Conservation (phyloP, 2,113 vertebrate genomes). For the Sterna hirundo region DNA sequence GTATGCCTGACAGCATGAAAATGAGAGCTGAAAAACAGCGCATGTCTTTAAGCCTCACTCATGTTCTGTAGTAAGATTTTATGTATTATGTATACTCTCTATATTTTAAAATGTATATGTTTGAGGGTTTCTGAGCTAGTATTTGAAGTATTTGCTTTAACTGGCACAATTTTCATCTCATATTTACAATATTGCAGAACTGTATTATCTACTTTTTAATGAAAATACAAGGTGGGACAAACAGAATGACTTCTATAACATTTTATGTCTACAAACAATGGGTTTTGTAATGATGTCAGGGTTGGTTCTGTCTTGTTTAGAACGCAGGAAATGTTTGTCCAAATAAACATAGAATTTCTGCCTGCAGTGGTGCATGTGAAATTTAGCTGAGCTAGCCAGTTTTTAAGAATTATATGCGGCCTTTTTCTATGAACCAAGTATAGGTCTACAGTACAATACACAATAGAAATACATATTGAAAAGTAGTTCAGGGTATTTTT, state of each 20-base stretch:
- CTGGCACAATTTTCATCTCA: neutral
- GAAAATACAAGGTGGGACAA: neutral
- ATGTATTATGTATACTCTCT: neutral
- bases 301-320: neutral
- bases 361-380: neutral
- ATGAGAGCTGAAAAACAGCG: neutral
- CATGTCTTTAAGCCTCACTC: neutral
- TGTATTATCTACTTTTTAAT: neutral
- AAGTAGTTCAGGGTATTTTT: neutral
- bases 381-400: neutral
- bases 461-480: neutral
- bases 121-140: neutral
- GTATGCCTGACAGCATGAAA: neutral
- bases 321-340: neutral
- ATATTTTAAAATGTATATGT: neutral
- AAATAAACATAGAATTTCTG: neutral
- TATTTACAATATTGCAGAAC: neutral
- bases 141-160: neutral
- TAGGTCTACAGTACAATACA: neutral
- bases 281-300: neutral
- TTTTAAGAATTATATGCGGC: neutral
- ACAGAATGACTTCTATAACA: neutral
- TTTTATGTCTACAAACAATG: neutral
- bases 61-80: neutral
- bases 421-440: neutral